Percentiles rank a stretch among this genome's conserved stretches.
Conservation (phyloP, 1,140 invertebrate species). For the Fragariocoptes setiger region DNA sequence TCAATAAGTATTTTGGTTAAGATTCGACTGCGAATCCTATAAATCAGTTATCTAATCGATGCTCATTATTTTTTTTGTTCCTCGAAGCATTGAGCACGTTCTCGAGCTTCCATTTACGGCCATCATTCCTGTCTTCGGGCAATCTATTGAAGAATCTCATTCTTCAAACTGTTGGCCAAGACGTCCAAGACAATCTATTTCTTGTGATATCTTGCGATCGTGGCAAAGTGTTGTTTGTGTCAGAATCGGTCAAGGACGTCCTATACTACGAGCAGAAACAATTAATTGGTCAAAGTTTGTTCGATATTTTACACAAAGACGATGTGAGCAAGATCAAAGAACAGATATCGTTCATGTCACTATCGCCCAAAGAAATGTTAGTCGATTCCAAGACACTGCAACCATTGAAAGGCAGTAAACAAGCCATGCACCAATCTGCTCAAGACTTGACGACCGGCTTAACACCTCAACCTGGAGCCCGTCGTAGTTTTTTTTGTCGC, state of each 20-base stretch:
- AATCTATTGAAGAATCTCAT: slow-evolving; percentile 2
- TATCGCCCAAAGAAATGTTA: slow-evolving; percentile 49
- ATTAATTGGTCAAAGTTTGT: slow-evolving; percentile 61
- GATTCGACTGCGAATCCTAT: no score
- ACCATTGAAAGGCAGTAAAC: not conserved
- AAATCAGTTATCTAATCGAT: no score
- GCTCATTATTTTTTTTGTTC: no score
- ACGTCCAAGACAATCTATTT: slow-evolving; percentile 51
- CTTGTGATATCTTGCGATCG: slow-evolving; percentile 75
- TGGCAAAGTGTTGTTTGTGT: slow-evolving; percentile 59
- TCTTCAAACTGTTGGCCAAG: slow-evolving; percentile 21
- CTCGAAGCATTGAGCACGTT: not conserved
- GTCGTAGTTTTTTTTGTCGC: slow-evolving; percentile 65
- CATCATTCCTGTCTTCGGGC: slow-evolving; percentile 11
- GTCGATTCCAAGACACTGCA: slow-evolving; percentile 50
- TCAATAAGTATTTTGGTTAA: no score
- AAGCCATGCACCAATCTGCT: not conserved
- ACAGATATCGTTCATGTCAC: slow-evolving; percentile 59
- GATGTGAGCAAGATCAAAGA: slow-evolving; percentile 81
- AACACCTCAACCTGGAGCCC: slow-evolving; percentile 29
- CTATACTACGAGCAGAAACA: slow-evolving; percentile 58
- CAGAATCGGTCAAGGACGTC: slow-evolving; percentile 49
- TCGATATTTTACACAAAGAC: slow-evolving; percentile 75
- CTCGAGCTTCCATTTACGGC: not conserved
- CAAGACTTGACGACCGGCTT: not conserved